Percentiles rank a stretch among this genome's conserved stretches.
Evolutionary conservation across 1,140 invertebrate species (phyloP).

Genomic region (Brachionus rotundiformis): DNA sequence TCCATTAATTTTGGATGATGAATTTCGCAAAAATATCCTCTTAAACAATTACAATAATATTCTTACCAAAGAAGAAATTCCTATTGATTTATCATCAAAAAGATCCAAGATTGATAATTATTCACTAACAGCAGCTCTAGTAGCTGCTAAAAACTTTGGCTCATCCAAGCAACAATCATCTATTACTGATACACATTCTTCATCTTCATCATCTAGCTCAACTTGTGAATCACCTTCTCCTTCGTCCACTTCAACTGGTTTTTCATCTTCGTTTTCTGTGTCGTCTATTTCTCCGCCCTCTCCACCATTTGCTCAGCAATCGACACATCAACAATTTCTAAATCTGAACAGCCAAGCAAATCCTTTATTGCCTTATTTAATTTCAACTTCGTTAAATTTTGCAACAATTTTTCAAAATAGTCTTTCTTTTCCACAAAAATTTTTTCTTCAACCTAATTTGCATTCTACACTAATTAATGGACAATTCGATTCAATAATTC

Average conservation of each 20-base stretch:
- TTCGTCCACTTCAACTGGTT: conserved; percentile 24
- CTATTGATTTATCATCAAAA: conserved; percentile 46
- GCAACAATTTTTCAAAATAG: background rate
- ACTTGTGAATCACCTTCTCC: conserved; percentile 50
- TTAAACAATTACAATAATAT: background rate
- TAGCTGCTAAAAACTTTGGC: background rate
- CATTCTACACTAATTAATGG: background rate
- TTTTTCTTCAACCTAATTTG: background rate
- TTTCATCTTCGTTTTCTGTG: conserved; percentile 9
- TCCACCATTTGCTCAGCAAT: background rate
- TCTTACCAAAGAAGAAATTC: background rate
- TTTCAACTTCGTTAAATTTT: conserved; percentile 18
- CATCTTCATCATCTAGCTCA: conserved; percentile 41
- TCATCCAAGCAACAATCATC: background rate
- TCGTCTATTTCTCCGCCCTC: conserved; percentile 39
- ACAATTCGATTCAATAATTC: background rate
- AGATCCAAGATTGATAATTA: conserved; percentile 18
- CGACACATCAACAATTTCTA: background rate
- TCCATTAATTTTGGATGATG: background rate
- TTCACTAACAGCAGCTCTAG: background rate
- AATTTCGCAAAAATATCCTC: background rate
- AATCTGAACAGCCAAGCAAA: conserved; percentile 2
- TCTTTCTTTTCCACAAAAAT: background rate
- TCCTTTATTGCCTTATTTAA: conserved; percentile 21
- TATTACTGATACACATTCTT: background rate